Evolutionary conservation across 1,140 invertebrate species (phyloP).

Genomic region (Saccostrea glomerata): DNA sequence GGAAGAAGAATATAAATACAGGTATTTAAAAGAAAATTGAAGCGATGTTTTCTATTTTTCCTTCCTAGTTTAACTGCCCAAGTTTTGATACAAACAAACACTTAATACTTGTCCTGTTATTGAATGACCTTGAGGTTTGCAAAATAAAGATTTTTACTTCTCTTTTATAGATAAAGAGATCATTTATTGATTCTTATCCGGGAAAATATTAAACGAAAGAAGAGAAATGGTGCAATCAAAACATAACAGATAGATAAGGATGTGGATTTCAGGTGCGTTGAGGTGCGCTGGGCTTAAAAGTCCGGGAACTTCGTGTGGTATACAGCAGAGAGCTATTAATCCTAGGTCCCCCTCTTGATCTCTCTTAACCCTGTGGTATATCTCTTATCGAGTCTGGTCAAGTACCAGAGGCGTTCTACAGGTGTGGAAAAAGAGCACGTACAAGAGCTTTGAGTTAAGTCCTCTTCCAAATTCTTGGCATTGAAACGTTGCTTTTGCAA

Average conservation of each 20-base stretch:
- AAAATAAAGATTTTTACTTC: background rate
- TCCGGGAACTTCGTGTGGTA: background rate
- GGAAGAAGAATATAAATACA: background rate
- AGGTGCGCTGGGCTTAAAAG: background rate
- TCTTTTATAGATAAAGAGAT: background rate
- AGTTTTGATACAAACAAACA: background rate
- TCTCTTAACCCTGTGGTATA: background rate
- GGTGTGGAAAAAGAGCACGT: background rate
- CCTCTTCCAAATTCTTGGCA: background rate
- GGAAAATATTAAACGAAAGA: constrained; percentile 1
- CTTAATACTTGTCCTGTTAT: background rate
- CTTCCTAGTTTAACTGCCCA: background rate
- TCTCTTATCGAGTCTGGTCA: background rate
- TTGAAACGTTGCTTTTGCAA: background rate
- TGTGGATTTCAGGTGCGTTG: background rate
- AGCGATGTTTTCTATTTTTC: background rate
- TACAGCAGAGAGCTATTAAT: background rate
- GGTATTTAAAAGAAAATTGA: background rate
- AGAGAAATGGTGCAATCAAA: background rate
- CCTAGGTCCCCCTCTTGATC: background rate
- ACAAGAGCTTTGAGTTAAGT: background rate
- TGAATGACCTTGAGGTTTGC: background rate
- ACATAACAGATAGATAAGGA: background rate
- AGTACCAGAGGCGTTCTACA: background rate
- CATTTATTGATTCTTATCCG: background rate